Evolutionary conservation across 2,113 vertebrate species (phyloP).

Genomic region (Melanostigma gelatinosum): DNA sequence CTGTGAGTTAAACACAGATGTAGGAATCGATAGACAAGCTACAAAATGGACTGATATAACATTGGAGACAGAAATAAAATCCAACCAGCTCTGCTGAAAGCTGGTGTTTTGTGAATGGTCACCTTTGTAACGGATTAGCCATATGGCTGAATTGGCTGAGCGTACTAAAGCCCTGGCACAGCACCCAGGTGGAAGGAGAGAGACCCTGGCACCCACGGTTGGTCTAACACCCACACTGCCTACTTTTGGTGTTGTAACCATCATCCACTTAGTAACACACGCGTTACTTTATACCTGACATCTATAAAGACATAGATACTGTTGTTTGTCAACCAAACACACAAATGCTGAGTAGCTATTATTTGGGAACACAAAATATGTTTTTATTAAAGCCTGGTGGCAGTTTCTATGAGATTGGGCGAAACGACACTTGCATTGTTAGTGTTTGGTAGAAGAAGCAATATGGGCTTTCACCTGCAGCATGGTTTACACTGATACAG

Average conservation of each 20-base stretch:
- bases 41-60: constrained; percentile 23
- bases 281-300: constrained; percentile 3
- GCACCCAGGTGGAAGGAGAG: constrained; percentile 41
- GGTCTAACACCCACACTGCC: constrained; percentile 56
- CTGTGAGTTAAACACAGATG: constrained; percentile 26
- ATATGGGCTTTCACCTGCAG: not conserved
- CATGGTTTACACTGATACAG: not conserved
- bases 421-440: not conserved
- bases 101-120: constrained; percentile 72
- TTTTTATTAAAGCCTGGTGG: not conserved
- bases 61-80: constrained; percentile 32
- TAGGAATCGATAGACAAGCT: constrained; percentile 23
- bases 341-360: not conserved
- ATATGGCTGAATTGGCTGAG: constrained; percentile 72
- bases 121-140: constrained; percentile 74
- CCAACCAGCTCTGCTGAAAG: constrained; percentile 44
- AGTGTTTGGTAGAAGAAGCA: not conserved
- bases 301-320: not conserved
- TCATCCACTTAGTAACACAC: not conserved
- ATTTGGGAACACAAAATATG: not conserved
- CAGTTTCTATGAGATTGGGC: not conserved
- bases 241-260: constrained; percentile 7
- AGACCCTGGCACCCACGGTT: constrained; percentile 48
- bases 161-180: constrained; percentile 56
- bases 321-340: not conserved